Base-by-base conservation (phyloP, 2,797 vertebrate species). In the Melanotaenia nigrans region DNA sequence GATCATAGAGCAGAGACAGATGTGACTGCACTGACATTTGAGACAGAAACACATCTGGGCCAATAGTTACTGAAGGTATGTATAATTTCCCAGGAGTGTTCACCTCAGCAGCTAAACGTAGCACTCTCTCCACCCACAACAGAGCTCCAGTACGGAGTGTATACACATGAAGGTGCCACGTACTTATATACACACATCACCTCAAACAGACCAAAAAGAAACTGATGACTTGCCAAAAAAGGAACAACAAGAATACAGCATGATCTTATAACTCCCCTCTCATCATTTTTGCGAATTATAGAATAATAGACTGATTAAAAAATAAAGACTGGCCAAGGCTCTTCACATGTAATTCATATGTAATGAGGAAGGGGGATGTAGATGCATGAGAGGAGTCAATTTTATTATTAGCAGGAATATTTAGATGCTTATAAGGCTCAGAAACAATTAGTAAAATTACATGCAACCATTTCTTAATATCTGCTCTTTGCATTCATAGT, bases 1-100 rank as follows among this genome's bases (percentile, higher is more conserved):
- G 57, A 79, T 79, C 71, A 4, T 58, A 66, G 45, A 77, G 79
- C 79, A 42, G 67, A 77, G 83, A 89, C 88, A 90, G 77, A 92
- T 92, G 87, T 90, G 76, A 79, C 81, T 61, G 58, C 67, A 70
- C 76, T 73, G 86, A 86, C 85, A 73, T 25, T 71, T 60, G 45
- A 77, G 88, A 68, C 77, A 71, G 76, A 77, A 58, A 64, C 81
- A 90, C 91, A 93, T 93, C 91, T 93, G 92, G 87, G 83, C 78
- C 68, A 82, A 81, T 56, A 10, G 83, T 92, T 87, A 20, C 54
- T 56, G 28, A 30, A 90, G 78, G 65, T 75, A 76, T 77, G 81
- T 51, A 75, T 56, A 81, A 70, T 80, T 73, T 88, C 87, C 90
- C 86, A 53, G 65, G 80, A 76, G 83, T 7, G 13, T 45, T 76